These are phyloP conservation scores for Lacanobia oleracea DNA, from an alignment of 2,888 invertebrate species.

Conservation along the genomic window DNA sequence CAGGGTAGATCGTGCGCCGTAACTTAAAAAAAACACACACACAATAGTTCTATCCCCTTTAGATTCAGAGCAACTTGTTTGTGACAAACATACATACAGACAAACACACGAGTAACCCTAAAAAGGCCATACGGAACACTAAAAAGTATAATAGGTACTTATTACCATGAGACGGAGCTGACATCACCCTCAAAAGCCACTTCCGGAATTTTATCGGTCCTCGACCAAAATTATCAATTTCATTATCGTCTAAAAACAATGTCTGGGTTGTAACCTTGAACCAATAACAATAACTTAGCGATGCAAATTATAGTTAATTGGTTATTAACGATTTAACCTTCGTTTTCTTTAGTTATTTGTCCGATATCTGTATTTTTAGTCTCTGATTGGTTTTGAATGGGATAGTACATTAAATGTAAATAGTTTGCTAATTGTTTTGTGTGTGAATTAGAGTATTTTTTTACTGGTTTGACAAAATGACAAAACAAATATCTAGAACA, in stretches of 20 bases:
- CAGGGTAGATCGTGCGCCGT: too few species aligned
- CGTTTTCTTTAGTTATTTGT: conserved; percentile 12
- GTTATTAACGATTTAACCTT: conserved; percentile 41
- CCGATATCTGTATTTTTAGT: conserved; percentile 5
- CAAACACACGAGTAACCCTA: too few species aligned
- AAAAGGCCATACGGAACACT: too few species aligned
- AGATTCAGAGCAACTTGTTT: too few species aligned
- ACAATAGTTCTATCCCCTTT: too few species aligned
- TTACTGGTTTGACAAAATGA: neutral
- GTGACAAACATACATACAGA: too few species aligned
- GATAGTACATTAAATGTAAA: neutral
- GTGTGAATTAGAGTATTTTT: neutral
- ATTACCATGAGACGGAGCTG: neutral
- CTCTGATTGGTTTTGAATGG: conserved; percentile 14
- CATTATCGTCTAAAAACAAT: conserved; percentile 36
- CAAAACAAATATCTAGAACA: too few species aligned
- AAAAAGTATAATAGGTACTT: too few species aligned
- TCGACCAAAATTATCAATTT: neutral
- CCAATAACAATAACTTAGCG: conserved; percentile 26
- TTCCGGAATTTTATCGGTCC: conserved; percentile 28
- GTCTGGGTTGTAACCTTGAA: conserved; percentile 57
- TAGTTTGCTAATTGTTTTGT: neutral
- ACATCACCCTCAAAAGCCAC: conserved; percentile 10
- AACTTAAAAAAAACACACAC: too few species aligned
- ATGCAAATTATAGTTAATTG: conserved; percentile 26